These are phyloP conservation scores for Sebastiscus tertius DNA, from an alignment of 2,797 vertebrate species.

Conservation along the genomic window DNA sequence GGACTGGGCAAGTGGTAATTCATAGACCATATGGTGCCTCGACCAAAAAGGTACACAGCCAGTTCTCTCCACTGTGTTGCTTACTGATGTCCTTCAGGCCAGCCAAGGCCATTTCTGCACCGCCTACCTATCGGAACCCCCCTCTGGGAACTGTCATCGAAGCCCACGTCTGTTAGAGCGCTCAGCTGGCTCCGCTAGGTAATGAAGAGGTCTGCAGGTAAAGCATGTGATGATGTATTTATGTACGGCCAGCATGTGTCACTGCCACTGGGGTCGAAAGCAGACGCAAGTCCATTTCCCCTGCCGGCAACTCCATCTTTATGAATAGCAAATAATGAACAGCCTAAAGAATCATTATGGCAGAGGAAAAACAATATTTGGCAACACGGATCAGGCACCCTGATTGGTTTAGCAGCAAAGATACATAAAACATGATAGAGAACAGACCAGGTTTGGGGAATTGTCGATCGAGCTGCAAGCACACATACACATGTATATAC, in stretches of 20 bases:
- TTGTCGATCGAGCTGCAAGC: conserved; percentile 31
- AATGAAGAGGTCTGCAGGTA: conserved; percentile 71
- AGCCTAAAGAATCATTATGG: conserved; percentile 73
- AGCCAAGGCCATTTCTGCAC: conserved; percentile 70
- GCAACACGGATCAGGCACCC: conserved; percentile 50
- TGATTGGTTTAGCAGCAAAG: conserved; percentile 79
- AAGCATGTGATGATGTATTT: conserved; percentile 76
- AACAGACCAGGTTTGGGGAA: conserved; percentile 65
- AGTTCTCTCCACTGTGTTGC: conserved; percentile 35
- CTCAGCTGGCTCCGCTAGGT: conserved; percentile 56
- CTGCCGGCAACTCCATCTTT: conserved; percentile 64
- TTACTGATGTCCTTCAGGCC: conserved; percentile 60
- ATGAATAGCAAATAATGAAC: conserved; percentile 77
- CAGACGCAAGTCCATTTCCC: conserved; percentile 57
- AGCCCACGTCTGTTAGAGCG: conserved; percentile 70
- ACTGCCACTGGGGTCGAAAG: conserved; percentile 52
- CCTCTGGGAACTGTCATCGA: conserved; percentile 70
- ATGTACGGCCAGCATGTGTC: conserved; percentile 61
- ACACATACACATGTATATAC: conserved; percentile 8
- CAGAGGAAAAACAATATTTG: conserved; percentile 72
- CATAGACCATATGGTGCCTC: conserved; percentile 74
- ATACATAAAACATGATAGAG: conserved; percentile 69
- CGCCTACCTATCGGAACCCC: conserved; percentile 65
- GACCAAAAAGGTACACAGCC: conserved; percentile 51
- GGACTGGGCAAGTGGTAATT: conserved; percentile 70